phyloP scores from a whole-genome alignment of 1,140 invertebrate species.

The Drosophila cardini region DNA sequence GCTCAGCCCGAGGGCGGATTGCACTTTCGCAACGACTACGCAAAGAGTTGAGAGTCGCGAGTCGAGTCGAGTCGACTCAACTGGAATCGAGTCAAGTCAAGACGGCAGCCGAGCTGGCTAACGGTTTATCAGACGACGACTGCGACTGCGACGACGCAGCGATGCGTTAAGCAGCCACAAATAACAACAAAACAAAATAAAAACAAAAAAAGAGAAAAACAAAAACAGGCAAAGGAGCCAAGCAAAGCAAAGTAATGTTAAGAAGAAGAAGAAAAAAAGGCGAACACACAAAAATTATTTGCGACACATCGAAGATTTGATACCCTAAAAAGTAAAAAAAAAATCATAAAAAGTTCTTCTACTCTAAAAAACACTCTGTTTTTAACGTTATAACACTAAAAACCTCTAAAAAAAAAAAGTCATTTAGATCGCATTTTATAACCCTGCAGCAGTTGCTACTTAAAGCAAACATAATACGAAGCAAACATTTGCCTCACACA shows the following conservation, averaged over 20 bases:
- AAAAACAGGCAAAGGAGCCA: slow-evolving; percentile 5
- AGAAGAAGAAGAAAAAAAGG: slow-evolving; percentile 1
- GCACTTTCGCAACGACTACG: slow-evolving; percentile 51
- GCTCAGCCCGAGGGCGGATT: slow-evolving; percentile 49
- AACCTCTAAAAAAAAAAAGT: no score
- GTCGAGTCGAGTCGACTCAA: no score
- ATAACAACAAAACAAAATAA: slow-evolving; percentile 24
- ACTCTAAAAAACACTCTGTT: no score
- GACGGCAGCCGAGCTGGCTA: slow-evolving; percentile 27
- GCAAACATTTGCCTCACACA: no score
- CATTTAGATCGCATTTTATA: no score
- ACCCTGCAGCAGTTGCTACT: no score
- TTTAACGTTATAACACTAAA: no score
- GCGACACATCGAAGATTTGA: background rate
- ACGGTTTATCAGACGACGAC: slow-evolving; percentile 44
- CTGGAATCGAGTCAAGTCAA: no score
- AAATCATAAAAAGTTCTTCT: no score
- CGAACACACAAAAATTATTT: background rate
- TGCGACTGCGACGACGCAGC: slow-evolving; percentile 27
- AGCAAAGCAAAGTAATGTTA: slow-evolving; percentile 7
- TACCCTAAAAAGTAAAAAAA: background rate
- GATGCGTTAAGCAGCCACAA: slow-evolving; percentile 54
- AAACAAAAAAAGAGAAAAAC: slow-evolving; percentile 7
- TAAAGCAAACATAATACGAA: no score
- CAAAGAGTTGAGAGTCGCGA: slow-evolving; percentile 15